Conservation (phyloP, 2,113 vertebrate species). For the Mohoua ochrocephala region DNA sequence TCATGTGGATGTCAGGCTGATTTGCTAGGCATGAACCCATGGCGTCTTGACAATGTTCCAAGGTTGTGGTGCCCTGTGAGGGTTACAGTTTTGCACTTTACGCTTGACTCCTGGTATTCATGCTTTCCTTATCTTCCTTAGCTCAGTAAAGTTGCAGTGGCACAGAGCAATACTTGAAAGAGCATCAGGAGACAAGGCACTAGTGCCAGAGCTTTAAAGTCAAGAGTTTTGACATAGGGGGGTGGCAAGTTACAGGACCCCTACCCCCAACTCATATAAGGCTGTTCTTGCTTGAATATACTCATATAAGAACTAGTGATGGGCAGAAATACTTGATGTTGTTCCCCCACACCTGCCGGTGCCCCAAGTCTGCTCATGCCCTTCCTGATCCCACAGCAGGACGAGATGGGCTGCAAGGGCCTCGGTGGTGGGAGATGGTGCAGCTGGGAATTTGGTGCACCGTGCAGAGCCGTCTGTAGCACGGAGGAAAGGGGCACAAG, state of each 20-base stretch:
- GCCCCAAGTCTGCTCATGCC: not conserved
- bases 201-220: not conserved
- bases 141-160: not conserved
- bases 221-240: accelerated
- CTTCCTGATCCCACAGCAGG: not conserved
- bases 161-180: not conserved
- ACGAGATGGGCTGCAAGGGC: not conserved
- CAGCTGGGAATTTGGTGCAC: not conserved
- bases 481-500: not conserved
- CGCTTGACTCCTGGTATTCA: not conserved
- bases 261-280: not conserved
- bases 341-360: accelerated
- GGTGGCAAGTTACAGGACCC: not conserved
- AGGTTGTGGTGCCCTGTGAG: not conserved
- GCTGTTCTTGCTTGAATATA: not conserved
- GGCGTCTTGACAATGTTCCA: not conserved
- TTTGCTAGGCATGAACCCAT: not conserved
- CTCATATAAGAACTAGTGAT: not conserved
- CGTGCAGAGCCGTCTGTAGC: accelerated
- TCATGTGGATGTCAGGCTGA: accelerated
- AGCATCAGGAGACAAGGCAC: not conserved
- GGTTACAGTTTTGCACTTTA: not conserved
- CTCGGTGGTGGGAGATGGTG: too few relatives aligned
- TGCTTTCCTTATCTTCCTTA: not conserved
- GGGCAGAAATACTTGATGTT: not conserved